phyloP scores from a whole-genome alignment of 64 coral and sea anemone species.

The Pocillopora verrucosa region DNA sequence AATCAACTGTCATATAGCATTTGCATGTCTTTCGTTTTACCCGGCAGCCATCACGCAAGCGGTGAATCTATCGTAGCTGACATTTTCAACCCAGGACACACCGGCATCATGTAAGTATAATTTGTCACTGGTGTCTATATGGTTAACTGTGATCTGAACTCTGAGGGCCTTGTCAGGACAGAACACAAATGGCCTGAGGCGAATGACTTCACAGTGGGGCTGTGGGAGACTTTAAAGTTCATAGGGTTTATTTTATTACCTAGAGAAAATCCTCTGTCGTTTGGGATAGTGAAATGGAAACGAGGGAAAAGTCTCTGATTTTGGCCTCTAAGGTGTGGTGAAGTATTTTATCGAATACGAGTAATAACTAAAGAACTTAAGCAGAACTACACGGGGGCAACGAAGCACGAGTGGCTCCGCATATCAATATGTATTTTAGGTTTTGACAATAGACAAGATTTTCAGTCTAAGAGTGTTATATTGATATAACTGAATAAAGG shows the following conservation, averaged over 20 bases:
- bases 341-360: too few species aligned
- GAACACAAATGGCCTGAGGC: neutral
- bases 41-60: conserved; percentile 53
- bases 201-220: neutral
- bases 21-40: conserved; percentile 9
- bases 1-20: conserved; percentile 45
- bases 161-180: neutral
- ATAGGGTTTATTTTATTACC: too few species aligned
- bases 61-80: conserved; percentile 56
- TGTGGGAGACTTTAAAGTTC: too few species aligned
- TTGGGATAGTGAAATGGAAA: too few species aligned
- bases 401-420: too few species aligned
- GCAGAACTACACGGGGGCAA: neutral
- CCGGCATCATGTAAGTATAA: neutral
- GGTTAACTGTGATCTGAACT: neutral
- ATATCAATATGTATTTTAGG: too few species aligned
- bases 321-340: too few species aligned
- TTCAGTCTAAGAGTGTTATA: too few species aligned
- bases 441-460: too few species aligned
- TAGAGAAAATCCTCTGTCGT: too few species aligned
- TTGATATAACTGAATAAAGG: too few species aligned
- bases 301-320: too few species aligned
- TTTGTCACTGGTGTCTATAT: neutral
- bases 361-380: neutral
- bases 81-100: conserved; percentile 64